Evolutionary conservation across 2,888 invertebrate genomes (phyloP), one percentile per base, ranked within the genome.

Genomic region (Oscheius sp.): DNA sequence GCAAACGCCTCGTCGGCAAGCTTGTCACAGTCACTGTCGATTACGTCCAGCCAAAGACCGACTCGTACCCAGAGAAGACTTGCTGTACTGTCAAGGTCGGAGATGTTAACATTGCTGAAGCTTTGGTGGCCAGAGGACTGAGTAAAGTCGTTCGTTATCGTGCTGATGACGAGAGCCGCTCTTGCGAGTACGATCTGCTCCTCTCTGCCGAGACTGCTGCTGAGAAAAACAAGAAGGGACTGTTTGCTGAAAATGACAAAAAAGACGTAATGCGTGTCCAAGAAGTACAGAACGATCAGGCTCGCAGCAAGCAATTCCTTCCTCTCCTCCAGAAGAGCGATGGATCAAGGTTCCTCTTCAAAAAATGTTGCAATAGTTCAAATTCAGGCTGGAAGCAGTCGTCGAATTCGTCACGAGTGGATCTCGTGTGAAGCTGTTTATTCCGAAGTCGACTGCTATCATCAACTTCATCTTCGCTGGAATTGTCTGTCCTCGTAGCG

Each of bases 371-470:
- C n/a, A 63, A 51, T 37, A 29, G 7, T 9, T 5, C 1, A n/a
- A 10, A 59, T 77, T 63, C 60, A 93, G 94, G 81, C 93, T 94
- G 62, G 96, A 96, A 89, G 97, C 94, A 2, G 93, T 95, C 13
- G 96, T 97, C 3, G 99, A 99, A 90, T 99, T 96, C 90, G 95
- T 99, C 1, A 95, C 96, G 0, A 96, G 96, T 88, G 98, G 98
- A 29, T 96, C 98, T 0, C 93, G 98, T 60, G 91, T 98, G 88
- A 93, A 97, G 80, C 90, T 99, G 7, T 99, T 94, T 90, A 93
- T 99, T 83, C 95, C 96, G 1, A 95, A 96, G 90, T 96, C 95
- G 87, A 96, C 95, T 73, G 95, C 95, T 83, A 92, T 98, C 73
- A 94, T 97, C 73, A 98, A 97, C 3, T 96, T 99, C 92, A 92